Base-by-base conservation (phyloP, 2,797 vertebrate genomes). In the Fistularia tabacaria region DNA sequence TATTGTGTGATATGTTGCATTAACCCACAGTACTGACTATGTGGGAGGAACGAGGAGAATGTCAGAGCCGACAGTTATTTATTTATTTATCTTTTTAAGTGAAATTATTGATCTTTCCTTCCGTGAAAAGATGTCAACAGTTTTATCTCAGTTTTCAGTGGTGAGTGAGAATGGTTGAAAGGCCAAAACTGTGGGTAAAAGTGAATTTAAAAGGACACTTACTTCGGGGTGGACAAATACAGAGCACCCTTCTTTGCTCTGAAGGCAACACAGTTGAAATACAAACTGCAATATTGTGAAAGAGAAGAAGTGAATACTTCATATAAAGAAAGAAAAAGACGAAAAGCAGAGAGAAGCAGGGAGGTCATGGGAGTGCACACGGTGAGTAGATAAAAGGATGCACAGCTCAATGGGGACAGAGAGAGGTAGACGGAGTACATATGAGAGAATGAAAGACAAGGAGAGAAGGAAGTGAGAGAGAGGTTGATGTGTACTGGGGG, bases 371-470 rank as follows among this genome's bases (percentile, higher is more conserved):
- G 67, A 83, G 79, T 72, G 77, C 73, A 67, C 69, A 71, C 67
- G 51, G 66, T 39, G 73, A 64, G 59, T n/a, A 77, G 81, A 83
- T 85, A 71, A 83, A 85, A 82, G 70, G 77, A 79, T 75, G 80
- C 7, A 65, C 59, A 44, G 74, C 63, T 72, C 72, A 64, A 45
- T 50, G 63, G 69, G 70, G 75, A 77, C 59, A 42, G 49, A 57
- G 69, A 67, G 66, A 66, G 69, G 63, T 49, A 74, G 49, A 73
- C 58, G 60, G 47, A 75, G 58, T 65, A 40, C 65, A 64, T 40
- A 71, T 25, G 57, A 70, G 51, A 64, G 55, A 56, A 52, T 38
- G 51, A 37, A 55, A 77, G 62, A 68, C 64, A 72, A 63, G 36
- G 63, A 77, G 68, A 67, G 72, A 68, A 43, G 3, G 54, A 69